Evolutionary conservation across 2,888 invertebrate genomes (phyloP).

Genomic region (Ophioninae sp.): DNA sequence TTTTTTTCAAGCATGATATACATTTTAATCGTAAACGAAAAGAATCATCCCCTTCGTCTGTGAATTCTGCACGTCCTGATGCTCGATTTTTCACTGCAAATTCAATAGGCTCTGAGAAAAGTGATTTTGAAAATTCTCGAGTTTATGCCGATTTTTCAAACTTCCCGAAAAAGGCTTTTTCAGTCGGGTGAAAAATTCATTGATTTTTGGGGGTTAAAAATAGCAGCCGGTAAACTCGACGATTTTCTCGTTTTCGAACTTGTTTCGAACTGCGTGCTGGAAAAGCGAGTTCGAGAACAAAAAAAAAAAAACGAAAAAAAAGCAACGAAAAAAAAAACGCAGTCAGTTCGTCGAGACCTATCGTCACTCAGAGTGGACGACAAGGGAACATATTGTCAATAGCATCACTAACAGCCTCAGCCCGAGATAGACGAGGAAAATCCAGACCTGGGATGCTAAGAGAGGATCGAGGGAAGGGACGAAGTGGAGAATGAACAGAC

Average conservation of each 20-base stretch:
- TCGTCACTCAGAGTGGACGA: slow-evolving; percentile 24
- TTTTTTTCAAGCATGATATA: too few species aligned
- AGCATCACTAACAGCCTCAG: slow-evolving; percentile 30
- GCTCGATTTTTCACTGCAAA: too few species aligned
- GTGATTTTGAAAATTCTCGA: too few species aligned
- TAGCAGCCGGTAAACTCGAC: not conserved
- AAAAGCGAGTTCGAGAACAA: not conserved
- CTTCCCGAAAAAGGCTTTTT: not conserved
- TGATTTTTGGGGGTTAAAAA: slow-evolving; percentile 8
- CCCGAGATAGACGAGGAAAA: slow-evolving; percentile 21
- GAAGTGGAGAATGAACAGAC: slow-evolving; percentile 35
- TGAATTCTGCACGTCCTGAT: too few species aligned
- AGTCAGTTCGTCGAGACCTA: slow-evolving; percentile 24
- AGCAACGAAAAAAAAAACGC: not conserved
- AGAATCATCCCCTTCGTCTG: too few species aligned
- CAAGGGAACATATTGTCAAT: slow-evolving; percentile 41
- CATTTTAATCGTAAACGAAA: too few species aligned
- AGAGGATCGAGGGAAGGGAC: not conserved
- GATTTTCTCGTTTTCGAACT: slow-evolving; percentile 10
- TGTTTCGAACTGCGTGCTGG: not conserved
- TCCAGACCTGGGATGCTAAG: not conserved
- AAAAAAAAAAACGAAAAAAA: too few species aligned
- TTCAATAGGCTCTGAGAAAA: too few species aligned
- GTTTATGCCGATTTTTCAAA: too few species aligned
- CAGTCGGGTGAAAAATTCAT: not conserved